Percentiles rank a stretch among this genome's conserved stretches.
Evolutionary conservation across 2,113 vertebrate genomes (phyloP).

Genomic region (Megaceryle torquata): DNA sequence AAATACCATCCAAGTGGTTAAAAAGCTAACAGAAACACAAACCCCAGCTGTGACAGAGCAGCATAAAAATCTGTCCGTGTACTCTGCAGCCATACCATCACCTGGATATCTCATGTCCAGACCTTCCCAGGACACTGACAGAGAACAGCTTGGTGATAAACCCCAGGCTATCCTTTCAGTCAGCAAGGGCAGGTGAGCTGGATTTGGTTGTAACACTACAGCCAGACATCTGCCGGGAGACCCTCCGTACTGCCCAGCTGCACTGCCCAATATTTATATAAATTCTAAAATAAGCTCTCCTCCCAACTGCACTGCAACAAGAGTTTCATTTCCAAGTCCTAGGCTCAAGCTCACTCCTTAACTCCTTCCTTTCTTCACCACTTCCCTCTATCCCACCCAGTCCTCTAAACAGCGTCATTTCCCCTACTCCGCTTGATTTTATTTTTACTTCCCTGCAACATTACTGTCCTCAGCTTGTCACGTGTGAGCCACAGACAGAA

Average conservation of each 20-base stretch:
- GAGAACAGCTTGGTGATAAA: not conserved
- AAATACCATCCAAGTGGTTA: not conserved
- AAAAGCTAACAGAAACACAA: not conserved
- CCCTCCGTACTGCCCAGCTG: not conserved
- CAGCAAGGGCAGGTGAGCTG: not conserved
- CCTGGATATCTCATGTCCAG: not conserved
- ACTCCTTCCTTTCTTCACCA: slow-evolving; percentile 12
- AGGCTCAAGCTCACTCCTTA: not conserved
- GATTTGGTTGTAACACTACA: not conserved
- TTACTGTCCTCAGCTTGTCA: not conserved
- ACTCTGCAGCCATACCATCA: not conserved
- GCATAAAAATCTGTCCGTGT: not conserved
- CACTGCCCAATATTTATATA: not conserved
- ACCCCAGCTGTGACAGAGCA: not conserved
- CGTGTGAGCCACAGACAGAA: not conserved
- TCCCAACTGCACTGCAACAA: not conserved
- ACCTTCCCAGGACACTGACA: not conserved
- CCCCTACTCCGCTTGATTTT: not conserved
- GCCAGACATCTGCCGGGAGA: not conserved
- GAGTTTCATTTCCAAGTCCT: slow-evolving; percentile 8
- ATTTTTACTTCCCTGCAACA: not conserved
- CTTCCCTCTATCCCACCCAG: not conserved
- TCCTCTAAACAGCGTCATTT: not conserved
- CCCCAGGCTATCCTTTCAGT: not conserved
- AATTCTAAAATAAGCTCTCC: not conserved